Percentiles rank a stretch among this genome's conserved stretches.
phyloP scores from a whole-genome alignment of 2,797 vertebrate genomes.

The Muscicapa comitata region DNA sequence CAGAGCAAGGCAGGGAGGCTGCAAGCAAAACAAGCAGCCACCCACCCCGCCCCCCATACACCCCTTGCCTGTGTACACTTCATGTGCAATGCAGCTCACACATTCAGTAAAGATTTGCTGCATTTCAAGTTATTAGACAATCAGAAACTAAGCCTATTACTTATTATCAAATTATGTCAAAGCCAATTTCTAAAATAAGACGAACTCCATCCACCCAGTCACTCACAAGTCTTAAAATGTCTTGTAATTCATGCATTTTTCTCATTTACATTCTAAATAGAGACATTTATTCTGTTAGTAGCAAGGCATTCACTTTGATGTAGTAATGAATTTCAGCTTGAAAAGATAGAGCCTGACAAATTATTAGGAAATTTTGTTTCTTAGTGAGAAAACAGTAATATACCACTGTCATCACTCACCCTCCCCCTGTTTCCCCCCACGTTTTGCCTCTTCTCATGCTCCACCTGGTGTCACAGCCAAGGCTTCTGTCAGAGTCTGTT shows the following conservation, averaged over 20 bases:
- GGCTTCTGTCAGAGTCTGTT: background rate
- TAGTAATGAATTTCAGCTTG: background rate
- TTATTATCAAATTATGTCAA: background rate
- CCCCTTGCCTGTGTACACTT: background rate
- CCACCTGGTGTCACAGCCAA: background rate
- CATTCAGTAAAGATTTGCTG: accelerated
- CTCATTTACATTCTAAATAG: slow-evolving; percentile 16
- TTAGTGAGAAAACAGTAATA: background rate
- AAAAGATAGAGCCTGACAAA: background rate
- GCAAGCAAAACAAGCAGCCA: background rate
- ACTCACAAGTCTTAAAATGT: background rate
- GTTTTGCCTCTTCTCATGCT: background rate
- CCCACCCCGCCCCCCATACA: too few species aligned
- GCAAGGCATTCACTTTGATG: background rate
- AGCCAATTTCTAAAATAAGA: background rate
- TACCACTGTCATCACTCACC: background rate
- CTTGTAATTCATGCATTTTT: background rate
- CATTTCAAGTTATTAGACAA: background rate
- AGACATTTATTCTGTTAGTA: background rate
- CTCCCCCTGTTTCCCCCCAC: background rate
- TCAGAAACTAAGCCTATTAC: background rate
- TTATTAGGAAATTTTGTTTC: background rate
- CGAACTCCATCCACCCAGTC: background rate
- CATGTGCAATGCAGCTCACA: background rate
- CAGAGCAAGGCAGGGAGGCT: background rate